Evolutionary conservation across 2,113 vertebrate species (phyloP), one percentile per base, ranked within the genome.

Genomic region (Pristiophorus japonicus): DNA sequence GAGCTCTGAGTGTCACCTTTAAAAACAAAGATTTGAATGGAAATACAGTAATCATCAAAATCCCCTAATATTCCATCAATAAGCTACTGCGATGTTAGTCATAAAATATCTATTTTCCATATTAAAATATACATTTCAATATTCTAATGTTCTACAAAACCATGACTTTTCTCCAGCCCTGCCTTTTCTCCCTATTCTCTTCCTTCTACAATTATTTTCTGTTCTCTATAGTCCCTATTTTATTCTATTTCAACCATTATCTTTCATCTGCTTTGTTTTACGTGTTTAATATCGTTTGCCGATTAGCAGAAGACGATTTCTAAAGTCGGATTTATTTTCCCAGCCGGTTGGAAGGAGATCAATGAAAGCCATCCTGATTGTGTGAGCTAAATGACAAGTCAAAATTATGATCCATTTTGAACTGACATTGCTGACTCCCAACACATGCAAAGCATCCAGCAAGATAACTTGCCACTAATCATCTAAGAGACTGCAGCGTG

Each of bases 191-290:
- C 27, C 27, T 6, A 59, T 12, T 59, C 51, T 90, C 3, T 90
- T 55, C 24, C 84, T 51, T 34, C 85, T 55, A 59, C 14, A 30
- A 90, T 59, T 90, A 3, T 4, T 55, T 90, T 12, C 30, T 1
- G 62, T 90, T 34, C 14, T 34, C 51, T 4, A 59, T 16, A 90
- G 27, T 12, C 27, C 30, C 10, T 59, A 90, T 30, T 62, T 59
- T 59, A 55, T 55, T 51, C 85, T 34, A 51, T 59, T 90, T 90
- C 51, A 90, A 27, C 51, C 51, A 20, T 81, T 88, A 55, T 16
- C 87, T 62, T 59, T 55, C 51, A 59, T 34, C 87, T 90, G 47
- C 12, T 90, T 90, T 90, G 51, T n/a, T 90, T 90, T 90, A 88
- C 47, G 2, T 30, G 24, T 55, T 30, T 22, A 30, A 88, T 59